A percentile compares a stretch with the other conserved stretches of the same genome.
Conservation (phyloP, 2,888 invertebrate species). For the Dryomyza anilis region DNA sequence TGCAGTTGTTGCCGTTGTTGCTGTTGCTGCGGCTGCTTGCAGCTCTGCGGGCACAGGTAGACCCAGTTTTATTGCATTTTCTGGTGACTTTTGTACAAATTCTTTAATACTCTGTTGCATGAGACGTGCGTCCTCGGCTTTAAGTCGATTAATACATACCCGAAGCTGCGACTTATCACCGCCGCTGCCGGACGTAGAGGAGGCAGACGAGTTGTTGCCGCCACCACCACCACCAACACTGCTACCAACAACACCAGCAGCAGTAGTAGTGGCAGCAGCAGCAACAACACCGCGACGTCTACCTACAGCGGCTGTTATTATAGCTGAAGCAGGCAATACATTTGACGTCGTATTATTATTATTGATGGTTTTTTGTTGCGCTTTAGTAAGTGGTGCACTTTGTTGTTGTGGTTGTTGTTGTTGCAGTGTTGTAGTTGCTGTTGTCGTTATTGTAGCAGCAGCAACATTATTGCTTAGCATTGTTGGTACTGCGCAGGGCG, state of each 20-base stretch:
- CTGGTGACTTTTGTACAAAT: constrained; percentile 69
- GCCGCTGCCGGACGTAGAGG: constrained; percentile 43
- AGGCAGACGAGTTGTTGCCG: constrained; percentile 40
- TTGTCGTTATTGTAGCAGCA: constrained; percentile 35
- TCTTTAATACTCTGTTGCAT: constrained; percentile 71
- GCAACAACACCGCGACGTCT: constrained; percentile 43
- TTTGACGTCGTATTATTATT: too few species aligned
- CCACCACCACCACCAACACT: too few species aligned
- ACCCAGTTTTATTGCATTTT: constrained; percentile 66
- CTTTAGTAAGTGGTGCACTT: too few species aligned
- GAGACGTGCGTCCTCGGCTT: constrained; percentile 65
- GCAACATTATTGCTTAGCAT: constrained; percentile 29
- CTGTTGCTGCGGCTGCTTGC: constrained; percentile 1
- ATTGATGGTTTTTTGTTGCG: too few species aligned
- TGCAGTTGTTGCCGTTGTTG: background rate
- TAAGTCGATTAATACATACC: constrained; percentile 60
- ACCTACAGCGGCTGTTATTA: too few species aligned
- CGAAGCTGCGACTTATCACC: constrained; percentile 55
- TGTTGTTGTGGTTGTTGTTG: constrained; percentile 21
- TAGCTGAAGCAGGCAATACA: too few species aligned
- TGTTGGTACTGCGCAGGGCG: constrained; percentile 49
- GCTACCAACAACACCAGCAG: background rate
- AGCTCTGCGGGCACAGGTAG: constrained; percentile 55
- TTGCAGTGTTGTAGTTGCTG: constrained; percentile 15
- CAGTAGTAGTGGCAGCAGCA: constrained; percentile 34